Evolutionary conservation across 2,888 invertebrate genomes (phyloP).

Genomic region (Synergus laeviventris): DNA sequence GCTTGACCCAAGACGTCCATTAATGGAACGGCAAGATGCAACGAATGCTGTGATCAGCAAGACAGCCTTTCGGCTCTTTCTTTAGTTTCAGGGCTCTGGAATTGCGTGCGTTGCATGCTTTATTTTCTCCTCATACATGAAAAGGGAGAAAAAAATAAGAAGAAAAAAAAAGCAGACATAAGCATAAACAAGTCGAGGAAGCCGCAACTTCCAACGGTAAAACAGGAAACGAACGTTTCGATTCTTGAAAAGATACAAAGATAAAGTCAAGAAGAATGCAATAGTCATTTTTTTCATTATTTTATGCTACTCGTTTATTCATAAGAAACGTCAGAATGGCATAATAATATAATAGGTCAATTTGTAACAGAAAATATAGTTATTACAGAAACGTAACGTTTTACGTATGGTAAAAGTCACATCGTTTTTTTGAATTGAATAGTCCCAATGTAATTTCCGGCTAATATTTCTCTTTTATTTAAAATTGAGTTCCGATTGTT

Average conservation of each 20-base stretch:
- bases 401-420: background rate
- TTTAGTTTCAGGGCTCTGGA: background rate
- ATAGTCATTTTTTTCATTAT: constrained; percentile 16
- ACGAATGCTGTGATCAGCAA: constrained; percentile 6
- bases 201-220: constrained; percentile 24
- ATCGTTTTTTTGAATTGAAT: background rate
- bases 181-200: constrained; percentile 1
- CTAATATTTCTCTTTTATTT: background rate
- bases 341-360: constrained; percentile 3
- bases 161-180: background rate
- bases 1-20: background rate
- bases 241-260: constrained; percentile 21
- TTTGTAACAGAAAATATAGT: background rate
- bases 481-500: background rate
- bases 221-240: constrained; percentile 18
- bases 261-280: constrained; percentile 24
- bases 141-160: background rate
- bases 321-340: background rate
- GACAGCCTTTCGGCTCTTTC: background rate
- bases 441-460: background rate
- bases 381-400: background rate
- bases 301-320: constrained; percentile 29
- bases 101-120: constrained; percentile 17
- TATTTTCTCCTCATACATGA: background rate
- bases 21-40: background rate